A percentile compares a stretch with the other conserved stretches of the same genome.
These are phyloP conservation scores for Enteromius viviparus DNA, from an alignment of 2,797 vertebrate genomes.

Conservation along the genomic window DNA sequence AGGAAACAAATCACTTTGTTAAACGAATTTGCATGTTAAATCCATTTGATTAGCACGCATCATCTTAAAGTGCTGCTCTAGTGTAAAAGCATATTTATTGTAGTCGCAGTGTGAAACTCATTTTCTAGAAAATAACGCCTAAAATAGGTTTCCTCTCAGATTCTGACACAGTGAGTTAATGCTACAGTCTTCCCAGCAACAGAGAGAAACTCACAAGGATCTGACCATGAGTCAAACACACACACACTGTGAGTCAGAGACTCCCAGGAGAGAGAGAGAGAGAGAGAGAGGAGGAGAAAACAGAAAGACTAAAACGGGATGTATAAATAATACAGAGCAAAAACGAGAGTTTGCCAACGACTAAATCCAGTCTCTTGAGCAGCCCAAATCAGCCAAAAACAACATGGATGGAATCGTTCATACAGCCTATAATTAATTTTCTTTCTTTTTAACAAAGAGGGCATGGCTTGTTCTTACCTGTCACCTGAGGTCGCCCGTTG, in stretches of 20 bases:
- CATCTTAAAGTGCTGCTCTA: background rate
- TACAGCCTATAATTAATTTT: background rate
- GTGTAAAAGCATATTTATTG: too few relatives aligned
- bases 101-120: background rate
- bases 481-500: constrained; percentile 58
- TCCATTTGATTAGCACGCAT: background rate
- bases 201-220: constrained; percentile 23
- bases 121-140: background rate
- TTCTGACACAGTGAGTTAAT: background rate
- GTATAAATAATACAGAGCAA: constrained; percentile 23
- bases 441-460: background rate
- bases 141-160: background rate
- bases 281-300: constrained; percentile 64
- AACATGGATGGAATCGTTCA: background rate
- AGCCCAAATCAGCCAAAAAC: background rate
- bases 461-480: constrained; percentile 51
- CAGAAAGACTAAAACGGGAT: background rate
- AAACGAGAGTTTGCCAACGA: constrained; percentile 12
- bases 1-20: background rate
- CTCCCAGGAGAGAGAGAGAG: constrained; percentile 36
- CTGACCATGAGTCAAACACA: constrained; percentile 16
- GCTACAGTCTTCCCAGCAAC: constrained; percentile 24
- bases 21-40: constrained; percentile 7
- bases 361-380: background rate
- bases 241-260: constrained; percentile 39